Conservation (phyloP, 35 echinoderm and acorn worm genomes). For the Heliocidaris tuberculata region DNA sequence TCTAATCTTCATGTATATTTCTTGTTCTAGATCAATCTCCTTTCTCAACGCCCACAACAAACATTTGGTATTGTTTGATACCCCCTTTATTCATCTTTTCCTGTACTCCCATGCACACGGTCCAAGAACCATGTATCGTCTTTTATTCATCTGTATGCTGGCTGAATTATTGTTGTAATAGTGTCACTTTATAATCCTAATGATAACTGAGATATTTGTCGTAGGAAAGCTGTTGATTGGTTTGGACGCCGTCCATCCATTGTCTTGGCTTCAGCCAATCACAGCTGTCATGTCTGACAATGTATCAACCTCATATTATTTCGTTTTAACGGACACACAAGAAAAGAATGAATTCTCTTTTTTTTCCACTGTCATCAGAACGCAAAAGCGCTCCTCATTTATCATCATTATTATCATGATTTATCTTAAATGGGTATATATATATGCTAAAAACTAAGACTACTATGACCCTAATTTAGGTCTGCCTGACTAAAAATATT, state of each 20-base stretch:
- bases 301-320: not conserved
- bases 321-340: not conserved
- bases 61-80: not conserved
- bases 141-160: not conserved
- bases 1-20: not conserved
- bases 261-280: slow-evolving; percentile 29
- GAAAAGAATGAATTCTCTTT: not conserved
- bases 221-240: slow-evolving; percentile 15
- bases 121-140: not conserved
- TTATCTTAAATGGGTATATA: not conserved
- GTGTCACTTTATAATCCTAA: not conserved
- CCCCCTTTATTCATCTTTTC: not conserved
- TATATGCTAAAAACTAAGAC: not conserved
- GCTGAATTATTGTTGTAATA: not conserved
- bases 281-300: slow-evolving; percentile 22
- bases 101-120: not conserved
- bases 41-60: not conserved
- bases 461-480: not conserved
- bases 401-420: not conserved
- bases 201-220: slow-evolving; percentile 39
- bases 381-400: not conserved
- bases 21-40: not conserved
- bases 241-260: not conserved
- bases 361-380: not conserved
- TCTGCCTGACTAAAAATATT: not conserved